phyloP scores from a whole-genome alignment of 2,797 vertebrate genomes.

The Thunnus albacares region DNA sequence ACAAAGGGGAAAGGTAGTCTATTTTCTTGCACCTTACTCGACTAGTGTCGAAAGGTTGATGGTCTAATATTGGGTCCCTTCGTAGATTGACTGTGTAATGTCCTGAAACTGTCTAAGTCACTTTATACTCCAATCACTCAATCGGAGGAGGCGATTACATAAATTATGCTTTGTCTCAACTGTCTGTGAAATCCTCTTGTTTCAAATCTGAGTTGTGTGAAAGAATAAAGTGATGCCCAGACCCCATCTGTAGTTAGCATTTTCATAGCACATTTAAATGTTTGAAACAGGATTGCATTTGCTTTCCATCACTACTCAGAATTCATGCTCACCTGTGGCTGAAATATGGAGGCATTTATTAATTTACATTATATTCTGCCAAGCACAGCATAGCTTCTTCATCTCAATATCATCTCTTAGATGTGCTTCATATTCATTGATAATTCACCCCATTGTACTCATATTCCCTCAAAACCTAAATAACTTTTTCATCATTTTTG shows the following conservation, averaged over 20 bases:
- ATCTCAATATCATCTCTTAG: background rate
- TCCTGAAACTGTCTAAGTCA: conserved; percentile 54
- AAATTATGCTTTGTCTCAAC: conserved; percentile 15
- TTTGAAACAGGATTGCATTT: background rate
- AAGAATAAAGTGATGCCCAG: conserved; percentile 6
- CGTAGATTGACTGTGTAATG: conserved; percentile 28
- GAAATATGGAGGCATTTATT: conserved; percentile 1
- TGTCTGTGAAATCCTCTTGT: conserved; percentile 21
- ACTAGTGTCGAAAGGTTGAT: background rate
- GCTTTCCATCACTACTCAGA: background rate
- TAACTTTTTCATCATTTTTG: background rate
- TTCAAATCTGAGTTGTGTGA: conserved; percentile 13
- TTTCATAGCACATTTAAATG: conserved; percentile 4
- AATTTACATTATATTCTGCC: background rate
- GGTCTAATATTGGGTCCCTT: background rate
- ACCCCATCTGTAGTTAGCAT: background rate
- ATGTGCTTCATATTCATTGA: background rate
- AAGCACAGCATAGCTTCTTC: background rate
- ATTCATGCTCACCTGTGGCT: conserved; percentile 2
- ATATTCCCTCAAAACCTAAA: background rate
- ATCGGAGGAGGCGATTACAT: conserved; percentile 7
- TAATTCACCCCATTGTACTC: background rate
- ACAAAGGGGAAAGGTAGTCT: background rate
- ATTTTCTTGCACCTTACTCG: conserved; percentile 10
- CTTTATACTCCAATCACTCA: conserved; percentile 52